Conservation (phyloP, 2,797 vertebrate species). For the Lepidocolaptes lacrymiger region DNA sequence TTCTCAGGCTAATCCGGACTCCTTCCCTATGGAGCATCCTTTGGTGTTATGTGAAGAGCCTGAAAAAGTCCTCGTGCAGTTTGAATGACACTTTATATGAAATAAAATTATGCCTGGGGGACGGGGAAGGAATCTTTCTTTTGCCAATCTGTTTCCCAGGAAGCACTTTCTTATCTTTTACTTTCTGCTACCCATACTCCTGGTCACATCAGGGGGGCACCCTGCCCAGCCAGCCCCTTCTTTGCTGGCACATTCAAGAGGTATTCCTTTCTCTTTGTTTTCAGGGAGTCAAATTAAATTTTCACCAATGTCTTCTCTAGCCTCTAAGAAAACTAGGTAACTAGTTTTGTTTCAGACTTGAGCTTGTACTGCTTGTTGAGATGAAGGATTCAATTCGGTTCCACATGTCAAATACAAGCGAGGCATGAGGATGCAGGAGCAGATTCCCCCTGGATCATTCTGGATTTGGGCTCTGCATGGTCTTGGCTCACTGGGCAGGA, state of each 20-base stretch:
- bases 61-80: background rate
- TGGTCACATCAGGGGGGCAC: background rate
- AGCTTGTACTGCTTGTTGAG: background rate
- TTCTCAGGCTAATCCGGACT: background rate
- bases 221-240: background rate
- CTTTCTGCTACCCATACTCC: background rate
- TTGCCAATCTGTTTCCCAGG: background rate
- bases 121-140: background rate
- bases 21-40: background rate
- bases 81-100: background rate
- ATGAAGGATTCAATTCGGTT: background rate
- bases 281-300: background rate
- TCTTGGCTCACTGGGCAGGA: background rate
- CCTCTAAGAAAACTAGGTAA: background rate
- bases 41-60: background rate
- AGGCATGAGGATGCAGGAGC: background rate
- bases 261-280: background rate
- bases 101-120: background rate
- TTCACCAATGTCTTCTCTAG: background rate
- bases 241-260: background rate
- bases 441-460: background rate
- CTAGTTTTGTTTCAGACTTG: background rate
- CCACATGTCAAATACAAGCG: fast-evolving
- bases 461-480: background rate
- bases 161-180: background rate